phyloP scores from a whole-genome alignment of 2,888 invertebrate species.

The Hylaea fasciaria region DNA sequence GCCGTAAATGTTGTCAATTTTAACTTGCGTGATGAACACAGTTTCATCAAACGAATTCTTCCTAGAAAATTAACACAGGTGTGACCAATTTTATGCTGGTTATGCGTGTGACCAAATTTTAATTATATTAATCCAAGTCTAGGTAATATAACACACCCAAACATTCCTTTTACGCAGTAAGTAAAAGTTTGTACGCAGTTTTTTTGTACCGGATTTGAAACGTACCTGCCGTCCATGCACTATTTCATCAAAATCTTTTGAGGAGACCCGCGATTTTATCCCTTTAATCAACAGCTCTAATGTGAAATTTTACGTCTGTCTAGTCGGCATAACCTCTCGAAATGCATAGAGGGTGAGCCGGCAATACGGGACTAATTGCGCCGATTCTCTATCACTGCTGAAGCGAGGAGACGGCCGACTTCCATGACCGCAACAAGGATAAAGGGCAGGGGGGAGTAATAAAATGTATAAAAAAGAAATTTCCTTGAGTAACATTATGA shows the following conservation, averaged over 20 bases:
- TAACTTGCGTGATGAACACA: too few species aligned
- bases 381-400: conserved; percentile 67
- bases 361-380: conserved; percentile 72
- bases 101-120: too few species aligned
- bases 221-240: background rate
- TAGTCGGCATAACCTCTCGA: conserved; percentile 21
- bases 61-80: too few species aligned
- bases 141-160: too few species aligned
- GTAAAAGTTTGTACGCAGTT: too few species aligned
- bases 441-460: too few species aligned
- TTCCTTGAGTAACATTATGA: background rate
- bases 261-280: conserved; percentile 4
- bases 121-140: too few species aligned
- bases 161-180: too few species aligned
- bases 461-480: too few species aligned
- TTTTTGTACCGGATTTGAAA: background rate
- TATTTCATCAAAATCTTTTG: background rate
- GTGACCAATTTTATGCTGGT: too few species aligned
- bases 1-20: too few species aligned
- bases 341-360: conserved; percentile 40
- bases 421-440: conserved; percentile 31
- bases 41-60: too few species aligned
- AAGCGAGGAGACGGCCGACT: conserved; percentile 55
- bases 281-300: conserved; percentile 5
- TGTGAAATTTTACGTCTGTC: conserved; percentile 12